Conservation (phyloP, 2,888 invertebrate species). For the Acleris holmiana region DNA sequence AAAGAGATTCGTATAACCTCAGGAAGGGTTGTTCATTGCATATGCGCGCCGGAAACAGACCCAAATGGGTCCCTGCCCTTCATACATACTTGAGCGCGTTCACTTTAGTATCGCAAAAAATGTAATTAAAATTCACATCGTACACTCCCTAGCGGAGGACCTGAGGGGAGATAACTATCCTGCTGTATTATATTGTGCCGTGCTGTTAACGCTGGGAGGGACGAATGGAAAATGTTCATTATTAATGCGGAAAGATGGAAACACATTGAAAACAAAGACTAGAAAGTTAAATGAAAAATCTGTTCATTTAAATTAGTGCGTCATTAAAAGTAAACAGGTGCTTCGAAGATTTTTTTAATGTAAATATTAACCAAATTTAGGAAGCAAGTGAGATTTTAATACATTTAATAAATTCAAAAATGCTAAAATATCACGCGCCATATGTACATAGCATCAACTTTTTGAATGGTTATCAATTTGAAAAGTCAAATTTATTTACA, state of each 20-base stretch:
- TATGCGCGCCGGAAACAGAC: constrained; percentile 67
- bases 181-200: constrained; percentile 48
- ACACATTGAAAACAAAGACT: too few species aligned
- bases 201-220: neutral
- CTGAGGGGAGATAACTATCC: constrained; percentile 65
- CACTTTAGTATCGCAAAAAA: constrained; percentile 77
- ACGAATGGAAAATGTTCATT: neutral
- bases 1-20: constrained; percentile 49
- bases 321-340: too few species aligned
- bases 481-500: too few species aligned
- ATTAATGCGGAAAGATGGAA: neutral
- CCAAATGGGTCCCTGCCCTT: constrained; percentile 65
- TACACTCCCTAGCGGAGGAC: constrained; percentile 57
- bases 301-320: too few species aligned
- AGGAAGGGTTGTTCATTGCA: constrained; percentile 67
- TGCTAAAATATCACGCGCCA: too few species aligned
- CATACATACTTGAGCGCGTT: constrained; percentile 71
- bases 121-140: constrained; percentile 80
- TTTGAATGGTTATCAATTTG: too few species aligned
- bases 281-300: too few species aligned
- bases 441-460: too few species aligned
- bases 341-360: too few species aligned
- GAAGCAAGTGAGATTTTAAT: too few species aligned
- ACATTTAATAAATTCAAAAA: too few species aligned
- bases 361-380: too few species aligned